Base-by-base conservation (phyloP, 2,113 vertebrate species). In the Myotis yumanensis region DNA sequence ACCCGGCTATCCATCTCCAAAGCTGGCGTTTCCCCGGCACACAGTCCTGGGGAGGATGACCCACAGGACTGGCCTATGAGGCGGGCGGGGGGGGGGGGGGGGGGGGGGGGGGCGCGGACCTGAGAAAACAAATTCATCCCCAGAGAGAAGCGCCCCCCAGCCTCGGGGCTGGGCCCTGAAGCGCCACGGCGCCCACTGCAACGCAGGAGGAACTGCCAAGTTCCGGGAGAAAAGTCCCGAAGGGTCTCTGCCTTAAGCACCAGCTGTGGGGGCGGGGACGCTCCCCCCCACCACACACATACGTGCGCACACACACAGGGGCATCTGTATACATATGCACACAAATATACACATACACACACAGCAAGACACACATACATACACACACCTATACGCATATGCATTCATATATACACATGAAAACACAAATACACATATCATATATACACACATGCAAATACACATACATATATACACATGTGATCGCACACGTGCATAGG, bases 191-290 rank as follows among this genome's bases (percentile, higher is more conserved):
- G 28, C 35, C 9, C 12, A 80, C 73, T 88, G 37, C 83, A 69
- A 80, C 62, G 83, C 89, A 35, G 20, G 11, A 93, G 93, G 91
- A 75, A 87, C 73, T 30, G 91, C 84, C 17, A 37, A 54, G 43
- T 51, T 57, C 77, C 90, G 89, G 88, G 73, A 30, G 57, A 12
- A 28, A 51, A 69, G 17, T 2, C 10, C 40, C n/a, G 23, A 1
- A 83, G 62, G 0, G 43, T 18, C 40, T 37, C 52, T 17, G 8
- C 66, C 77, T 35, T 20, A 30, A 86, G 82, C 43, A 59, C 35
- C 4, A 59, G 57, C 57, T 57, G 22, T 57, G 54, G 54, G 54
- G 54, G 54, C 20, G 7, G 22, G 54, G 54, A 8, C 5, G 54
- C 1, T 8, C 37, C 7, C 81, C 11, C 0, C n/a, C 25, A 25